phyloP scores from a whole-genome alignment of 1,140 invertebrate species.

The Eumaeus atala region DNA sequence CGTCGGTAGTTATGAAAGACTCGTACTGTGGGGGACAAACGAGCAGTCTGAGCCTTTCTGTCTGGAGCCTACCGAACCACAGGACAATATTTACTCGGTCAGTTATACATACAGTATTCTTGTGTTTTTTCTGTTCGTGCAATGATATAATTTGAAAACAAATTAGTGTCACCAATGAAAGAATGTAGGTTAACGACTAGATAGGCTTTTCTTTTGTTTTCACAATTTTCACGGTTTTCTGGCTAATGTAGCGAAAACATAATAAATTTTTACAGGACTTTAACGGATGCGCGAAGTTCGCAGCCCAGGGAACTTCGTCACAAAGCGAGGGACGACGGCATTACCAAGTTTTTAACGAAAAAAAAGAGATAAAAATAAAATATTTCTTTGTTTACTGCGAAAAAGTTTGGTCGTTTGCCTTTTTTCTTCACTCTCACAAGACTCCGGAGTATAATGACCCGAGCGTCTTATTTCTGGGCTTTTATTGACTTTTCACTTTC shows the following conservation, averaged over 20 bases:
- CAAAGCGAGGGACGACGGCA: background rate
- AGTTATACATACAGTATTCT: no score
- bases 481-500: slow-evolving; percentile 4
- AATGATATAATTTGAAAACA: no score
- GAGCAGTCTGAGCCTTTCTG: no score
- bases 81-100: no score
- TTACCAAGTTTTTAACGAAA: background rate
- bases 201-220: no score
- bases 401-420: background rate
- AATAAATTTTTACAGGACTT: slow-evolving; percentile 2
- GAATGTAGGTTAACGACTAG: no score
- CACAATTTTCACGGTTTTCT: no score
- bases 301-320: background rate
- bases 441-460: slow-evolving; percentile 7
- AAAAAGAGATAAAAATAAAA: slow-evolving; percentile 11
- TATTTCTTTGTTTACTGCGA: slow-evolving; percentile 8
- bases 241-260: slow-evolving; percentile 5
- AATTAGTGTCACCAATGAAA: no score
- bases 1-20: no score
- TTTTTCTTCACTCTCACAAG: background rate
- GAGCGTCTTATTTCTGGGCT: background rate
- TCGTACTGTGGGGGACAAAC: no score
- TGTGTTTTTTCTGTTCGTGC: no score
- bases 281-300: background rate
- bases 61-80: no score